Evolutionary conservation across 2,113 vertebrate genomes (phyloP), one percentile per base, ranked within the genome.

Genomic region (Phalacrocorax pelagicus): DNA sequence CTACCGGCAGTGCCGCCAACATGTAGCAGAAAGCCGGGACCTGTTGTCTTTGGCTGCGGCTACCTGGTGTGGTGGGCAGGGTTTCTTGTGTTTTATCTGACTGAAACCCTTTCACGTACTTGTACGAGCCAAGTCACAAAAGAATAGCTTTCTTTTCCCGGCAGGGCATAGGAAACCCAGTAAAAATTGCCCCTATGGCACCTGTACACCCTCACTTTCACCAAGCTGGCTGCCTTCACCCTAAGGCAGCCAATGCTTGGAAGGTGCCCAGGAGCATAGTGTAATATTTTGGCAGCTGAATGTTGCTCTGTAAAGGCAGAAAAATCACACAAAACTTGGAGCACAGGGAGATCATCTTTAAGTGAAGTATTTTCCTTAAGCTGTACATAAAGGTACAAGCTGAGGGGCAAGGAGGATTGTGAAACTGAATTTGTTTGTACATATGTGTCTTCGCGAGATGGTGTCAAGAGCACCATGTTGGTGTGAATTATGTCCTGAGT

Each of bases 361-460:
- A 57, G 34, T 8, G 30, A 52, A 63, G 14, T 3, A 0, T 69
- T 79, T 85, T 74, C n/a, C 51, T 57, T 47, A 15, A 78, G 57
- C 49, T 80, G 13, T 36, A n/a, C 67, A 46, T 65, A 16, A 79
- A 83, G 74, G 8, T 13, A 55, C 0, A 1, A 75, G n/a, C 86
- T 36, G 40, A 36, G 42, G 38, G 30, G 34, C 11, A 17, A 51
- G 44, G 32, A 75, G 34, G 70, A 8, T 26, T 51, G 27, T 30
- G 86, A 69, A 61, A 23, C 11, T 5, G 57, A 12, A 42, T 85
- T 72, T 30, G 4, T 72, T 26, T 42, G 69, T 71, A 10, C 2
- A 3, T 38, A 5, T 2, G 4, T 23, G 7, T 57, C 63, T 40
- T 22, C 9, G 70, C 0, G 2, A 2, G 54, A n/a, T 0, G 1